phyloP scores from a whole-genome alignment of 2,113 vertebrate genomes.

The Tachysurus fulvidraco region DNA sequence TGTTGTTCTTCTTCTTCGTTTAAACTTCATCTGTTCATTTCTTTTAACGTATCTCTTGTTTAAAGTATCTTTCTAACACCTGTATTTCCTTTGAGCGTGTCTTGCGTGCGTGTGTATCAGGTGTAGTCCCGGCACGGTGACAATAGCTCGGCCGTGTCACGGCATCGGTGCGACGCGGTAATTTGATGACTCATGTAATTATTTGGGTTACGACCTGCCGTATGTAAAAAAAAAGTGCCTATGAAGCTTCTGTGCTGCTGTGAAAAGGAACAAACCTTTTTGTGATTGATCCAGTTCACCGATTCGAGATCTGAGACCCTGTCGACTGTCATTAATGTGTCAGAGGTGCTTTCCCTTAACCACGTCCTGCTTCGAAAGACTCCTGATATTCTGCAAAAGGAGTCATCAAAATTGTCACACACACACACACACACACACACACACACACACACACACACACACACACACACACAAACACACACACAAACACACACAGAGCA shows the following conservation, averaged over 20 bases:
- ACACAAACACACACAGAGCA: neutral
- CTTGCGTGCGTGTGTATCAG: conserved; percentile 16
- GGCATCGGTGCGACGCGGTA: conserved; percentile 35
- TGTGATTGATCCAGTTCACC: neutral
- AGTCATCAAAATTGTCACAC: neutral
- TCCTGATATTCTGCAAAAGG: neutral
- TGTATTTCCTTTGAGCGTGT: neutral
- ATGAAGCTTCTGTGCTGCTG: conserved; percentile 8
- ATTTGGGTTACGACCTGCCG: conserved; percentile 54
- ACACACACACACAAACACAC: neutral
- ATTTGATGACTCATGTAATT: conserved; percentile 63
- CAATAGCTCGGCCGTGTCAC: conserved; percentile 43
- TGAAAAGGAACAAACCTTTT: neutral
- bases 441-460: conserved; percentile 1
- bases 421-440: neutral
- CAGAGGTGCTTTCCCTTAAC: conserved; percentile 21
- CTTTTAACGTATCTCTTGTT: neutral
- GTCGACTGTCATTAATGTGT: neutral
- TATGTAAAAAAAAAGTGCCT: conserved; percentile 13
- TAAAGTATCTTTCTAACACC: conserved; percentile 44
- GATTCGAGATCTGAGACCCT: neutral
- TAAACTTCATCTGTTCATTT: neutral
- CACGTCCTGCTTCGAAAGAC: conserved; percentile 6
- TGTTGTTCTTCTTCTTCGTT: neutral
- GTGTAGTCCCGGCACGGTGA: conserved; percentile 41